Conservation (phyloP, 2,888 invertebrate genomes). For the Cecidostiba fungosa region DNA sequence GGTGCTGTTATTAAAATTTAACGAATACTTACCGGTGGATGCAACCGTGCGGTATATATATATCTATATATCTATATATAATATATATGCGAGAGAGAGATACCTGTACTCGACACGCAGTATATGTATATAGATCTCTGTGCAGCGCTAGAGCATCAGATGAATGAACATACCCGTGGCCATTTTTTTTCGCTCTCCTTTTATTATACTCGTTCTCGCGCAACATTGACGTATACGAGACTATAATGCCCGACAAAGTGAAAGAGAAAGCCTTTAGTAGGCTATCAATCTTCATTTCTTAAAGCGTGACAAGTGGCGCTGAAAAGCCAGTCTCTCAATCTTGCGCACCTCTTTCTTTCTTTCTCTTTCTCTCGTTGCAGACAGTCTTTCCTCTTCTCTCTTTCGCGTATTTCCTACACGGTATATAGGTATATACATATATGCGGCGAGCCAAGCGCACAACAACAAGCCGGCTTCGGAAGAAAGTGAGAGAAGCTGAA, state of each 20-base stretch:
- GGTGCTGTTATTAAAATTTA: not conserved
- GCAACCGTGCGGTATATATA: too few relatives aligned
- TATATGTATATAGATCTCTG: not conserved
- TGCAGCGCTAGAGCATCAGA: not conserved
- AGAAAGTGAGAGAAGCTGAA: not conserved
- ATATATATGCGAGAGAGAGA: too few relatives aligned
- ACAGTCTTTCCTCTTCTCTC: not conserved
- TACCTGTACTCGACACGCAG: too few relatives aligned
- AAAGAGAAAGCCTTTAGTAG: slow-evolving; percentile 48
- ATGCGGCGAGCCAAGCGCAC: not conserved
- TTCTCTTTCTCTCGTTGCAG: slow-evolving; percentile 6
- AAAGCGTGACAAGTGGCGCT: slow-evolving; percentile 59
- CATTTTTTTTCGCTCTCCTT: not conserved
- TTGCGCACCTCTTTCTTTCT: slow-evolving; percentile 31
- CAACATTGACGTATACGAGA: slow-evolving; percentile 53
- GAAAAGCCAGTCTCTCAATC: slow-evolving; percentile 60
- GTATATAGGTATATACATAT: too few relatives aligned
- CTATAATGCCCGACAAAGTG: slow-evolving; percentile 52
- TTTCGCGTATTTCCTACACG: not conserved
- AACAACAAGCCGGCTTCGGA: not conserved
- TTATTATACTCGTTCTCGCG: slow-evolving; percentile 17
- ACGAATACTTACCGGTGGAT: not conserved
- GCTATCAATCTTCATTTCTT: slow-evolving; percentile 64
- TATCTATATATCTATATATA: not conserved
- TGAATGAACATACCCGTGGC: not conserved